Base-by-base conservation (phyloP, 2,888 invertebrate species). In the Mimumesa dahlbomi region DNA sequence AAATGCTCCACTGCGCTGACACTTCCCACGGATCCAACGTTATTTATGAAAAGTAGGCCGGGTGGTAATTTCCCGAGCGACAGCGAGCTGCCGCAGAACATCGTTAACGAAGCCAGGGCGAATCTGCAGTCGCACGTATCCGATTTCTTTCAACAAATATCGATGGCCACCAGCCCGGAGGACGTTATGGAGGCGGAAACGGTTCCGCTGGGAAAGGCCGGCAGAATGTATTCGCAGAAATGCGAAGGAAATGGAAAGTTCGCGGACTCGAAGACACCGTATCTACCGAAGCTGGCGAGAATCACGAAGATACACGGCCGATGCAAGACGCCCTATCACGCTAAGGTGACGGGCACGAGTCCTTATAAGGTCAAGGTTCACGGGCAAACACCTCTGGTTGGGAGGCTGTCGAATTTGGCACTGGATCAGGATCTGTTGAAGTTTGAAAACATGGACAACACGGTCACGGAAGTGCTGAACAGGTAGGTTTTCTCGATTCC, bases 81-180 rank as follows among this genome's bases (percentile, higher is more conserved):
- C 73, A 81, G 75, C 68, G 88, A 88, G 69, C 65, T 88, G 9
- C 87, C 87, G 1, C 87, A 87, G 54, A 88, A 86, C 9, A 78
- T 88, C 22, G 82, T 87, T 31, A 88, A 88, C 77, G 88, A 88
- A 62, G 84, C 87, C 18, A 82, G 88, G 1, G 81, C 81, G 25
- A 86, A 87, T 72, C 82, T 89, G 11, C 88, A 88, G 49, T 87
- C 89, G 13, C 89, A 89, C 81, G 88, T 89, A 0, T 87, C 89
- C 11, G 89, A 89, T 58, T 89, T 89, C 48, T 88, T 89, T 21
- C 87, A 89, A 11, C 89, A 89, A 63, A 89, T 89, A 4, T 86
- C 89, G 25, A 82, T 89, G 71, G 89, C 89, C 11, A 88, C 87
- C 13, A 89, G 89, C 59, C 89, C 89, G 25, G 89, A 89, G 40